Evolutionary conservation across 2,888 invertebrate genomes (phyloP).

Genomic region (Apomyelois bistriatella): DNA sequence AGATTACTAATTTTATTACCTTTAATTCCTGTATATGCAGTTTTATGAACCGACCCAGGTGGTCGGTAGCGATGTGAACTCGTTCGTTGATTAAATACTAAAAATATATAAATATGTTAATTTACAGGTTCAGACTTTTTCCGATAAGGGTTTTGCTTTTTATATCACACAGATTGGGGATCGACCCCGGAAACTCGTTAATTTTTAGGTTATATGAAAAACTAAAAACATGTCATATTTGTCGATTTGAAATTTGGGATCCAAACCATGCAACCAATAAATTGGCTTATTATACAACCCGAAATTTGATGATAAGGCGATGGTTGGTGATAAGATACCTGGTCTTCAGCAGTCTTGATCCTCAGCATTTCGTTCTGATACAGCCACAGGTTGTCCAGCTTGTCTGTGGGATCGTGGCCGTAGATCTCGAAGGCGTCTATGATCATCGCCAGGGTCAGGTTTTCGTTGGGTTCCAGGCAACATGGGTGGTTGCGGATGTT

Average conservation of each 20-base stretch:
- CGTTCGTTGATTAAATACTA: conserved; percentile 68
- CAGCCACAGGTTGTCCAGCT: conserved; percentile 64
- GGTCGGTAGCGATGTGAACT: conserved; percentile 66
- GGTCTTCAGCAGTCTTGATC: conserved; percentile 68
- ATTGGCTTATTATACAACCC: too few species aligned
- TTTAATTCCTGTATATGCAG: conserved; percentile 66
- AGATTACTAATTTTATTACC: conserved; percentile 34
- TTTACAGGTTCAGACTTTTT: too few species aligned
- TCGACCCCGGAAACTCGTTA: too few species aligned
- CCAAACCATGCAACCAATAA: too few species aligned
- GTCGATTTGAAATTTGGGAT: too few species aligned
- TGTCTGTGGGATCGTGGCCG: conserved; percentile 72
- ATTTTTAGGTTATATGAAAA: too few species aligned
- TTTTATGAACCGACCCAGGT: conserved; percentile 59
- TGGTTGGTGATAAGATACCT: conserved; percentile 42
- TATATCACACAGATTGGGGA: too few species aligned
- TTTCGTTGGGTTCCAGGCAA: conserved; percentile 55
- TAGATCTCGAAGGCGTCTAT: conserved; percentile 74
- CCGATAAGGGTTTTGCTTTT: too few species aligned
- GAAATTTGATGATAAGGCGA: too few species aligned
- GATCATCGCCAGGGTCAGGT: conserved; percentile 69
- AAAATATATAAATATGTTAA: conserved; percentile 14
- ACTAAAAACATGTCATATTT: too few species aligned
- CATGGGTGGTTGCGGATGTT: conserved; percentile 68
- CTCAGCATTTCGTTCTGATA: conserved; percentile 70